These are phyloP conservation scores for Dynastes hyllus DNA, from an alignment of 2,888 invertebrate genomes.

Conservation along the genomic window DNA sequence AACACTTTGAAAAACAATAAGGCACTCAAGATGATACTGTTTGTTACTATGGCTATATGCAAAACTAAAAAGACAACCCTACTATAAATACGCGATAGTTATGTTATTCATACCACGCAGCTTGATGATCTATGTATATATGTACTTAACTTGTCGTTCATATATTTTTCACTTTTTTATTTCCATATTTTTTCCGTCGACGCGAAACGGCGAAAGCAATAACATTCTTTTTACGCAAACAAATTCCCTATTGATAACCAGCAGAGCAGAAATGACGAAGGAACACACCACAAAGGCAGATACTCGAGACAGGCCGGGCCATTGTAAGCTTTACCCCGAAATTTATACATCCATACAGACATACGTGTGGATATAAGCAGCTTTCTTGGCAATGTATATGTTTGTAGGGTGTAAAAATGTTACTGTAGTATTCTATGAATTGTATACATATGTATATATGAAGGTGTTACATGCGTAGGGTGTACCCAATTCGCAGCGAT, in stretches of 20 bases:
- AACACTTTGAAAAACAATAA: no score
- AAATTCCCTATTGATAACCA: slow-evolving; percentile 35
- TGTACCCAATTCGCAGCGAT: no score
- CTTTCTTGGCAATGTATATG: neutral
- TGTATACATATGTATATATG: no score
- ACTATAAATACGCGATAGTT: no score
- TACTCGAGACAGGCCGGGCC: slow-evolving; percentile 6
- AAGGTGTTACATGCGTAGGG: no score
- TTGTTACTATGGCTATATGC: no score
- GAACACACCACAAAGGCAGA: slow-evolving; percentile 13
- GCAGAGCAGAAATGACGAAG: slow-evolving; percentile 38
- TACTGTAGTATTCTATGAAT: neutral
- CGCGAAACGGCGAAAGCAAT: slow-evolving; percentile 9
- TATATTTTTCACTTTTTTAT: slow-evolving; percentile 20
- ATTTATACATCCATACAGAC: neutral
- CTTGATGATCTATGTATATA: neutral
- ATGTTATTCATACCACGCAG: no score
- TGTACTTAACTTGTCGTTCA: slow-evolving; percentile 15
- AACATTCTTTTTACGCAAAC: slow-evolving; percentile 19
- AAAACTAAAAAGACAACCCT: no score
- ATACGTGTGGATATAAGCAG: neutral
- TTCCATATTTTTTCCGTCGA: slow-evolving; percentile 4
- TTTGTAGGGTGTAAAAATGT: neutral
- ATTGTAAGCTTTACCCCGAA: neutral
- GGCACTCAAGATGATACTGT: no score